Percentiles rank a stretch among this genome's conserved stretches.
These are phyloP conservation scores for Eupeodes luniger DNA, from an alignment of 2,888 invertebrate species.

Conservation along the genomic window DNA sequence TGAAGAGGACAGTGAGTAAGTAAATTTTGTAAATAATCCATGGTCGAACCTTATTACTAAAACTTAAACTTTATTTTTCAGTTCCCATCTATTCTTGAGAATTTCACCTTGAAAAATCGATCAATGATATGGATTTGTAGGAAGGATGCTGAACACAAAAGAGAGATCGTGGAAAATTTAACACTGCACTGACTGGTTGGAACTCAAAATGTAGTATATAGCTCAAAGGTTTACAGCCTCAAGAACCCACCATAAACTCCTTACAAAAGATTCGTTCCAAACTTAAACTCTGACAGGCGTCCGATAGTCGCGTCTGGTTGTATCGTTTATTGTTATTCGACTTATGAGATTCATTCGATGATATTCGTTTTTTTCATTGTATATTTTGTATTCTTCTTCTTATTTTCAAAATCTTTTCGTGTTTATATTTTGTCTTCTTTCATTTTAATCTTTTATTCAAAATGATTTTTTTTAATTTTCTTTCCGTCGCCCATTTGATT, in stretches of 20 bases:
- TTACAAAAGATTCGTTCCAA: conserved; percentile 67
- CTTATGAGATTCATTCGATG: conserved; percentile 69
- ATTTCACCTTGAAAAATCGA: conserved; percentile 39
- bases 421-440: neutral
- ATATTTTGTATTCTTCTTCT: neutral
- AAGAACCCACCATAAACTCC: neutral
- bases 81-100: neutral
- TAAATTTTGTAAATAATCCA: too few relatives aligned
- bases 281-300: conserved; percentile 61
- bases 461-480: conserved; percentile 45
- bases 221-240: neutral
- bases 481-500: conserved; percentile 65
- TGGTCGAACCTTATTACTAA: too few relatives aligned
- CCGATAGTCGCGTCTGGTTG: conserved; percentile 67
- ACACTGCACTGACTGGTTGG: conserved; percentile 32
- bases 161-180: conserved; percentile 66
- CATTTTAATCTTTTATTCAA: conserved; percentile 43
- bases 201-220: neutral
- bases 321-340: conserved; percentile 60
- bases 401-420: conserved; percentile 9
- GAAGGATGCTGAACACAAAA: conserved; percentile 46
- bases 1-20: too few relatives aligned
- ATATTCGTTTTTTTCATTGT: conserved; percentile 44
- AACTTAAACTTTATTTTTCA: too few relatives aligned
- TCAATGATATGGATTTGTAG: conserved; percentile 34